Base-by-base conservation (phyloP, 1,140 invertebrate genomes). In the Hylyphantes graminicola region DNA sequence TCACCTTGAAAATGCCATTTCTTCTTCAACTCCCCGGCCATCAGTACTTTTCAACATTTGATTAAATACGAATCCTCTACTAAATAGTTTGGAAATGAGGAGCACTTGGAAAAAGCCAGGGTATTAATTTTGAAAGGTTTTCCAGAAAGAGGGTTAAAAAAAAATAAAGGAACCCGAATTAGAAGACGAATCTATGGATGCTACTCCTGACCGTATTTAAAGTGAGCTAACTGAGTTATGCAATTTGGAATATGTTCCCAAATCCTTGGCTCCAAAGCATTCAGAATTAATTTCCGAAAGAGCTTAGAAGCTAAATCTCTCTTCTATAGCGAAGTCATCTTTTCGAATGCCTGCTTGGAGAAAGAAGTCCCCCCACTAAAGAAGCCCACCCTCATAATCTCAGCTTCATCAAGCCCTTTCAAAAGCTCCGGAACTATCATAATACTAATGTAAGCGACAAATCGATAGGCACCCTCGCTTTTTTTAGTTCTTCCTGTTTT, bases 371-470 rank as follows among this genome's bases (percentile, higher is more conserved):
- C 35, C 35, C 35, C 35, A 35, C 54, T 67, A 77, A 85, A 85
- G 74, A 85, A 85, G 74, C 82, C 53, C 73, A 61, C 77, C 74
- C 82, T 83, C 80, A 77, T 76, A 85, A 85, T 85, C 82, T 85
- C 72, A 72, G 74, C 82, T 85, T 85, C 82, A 85, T 85, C 82
- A 77, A 85, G 82, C 82, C 74, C 57, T 85, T 85, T 85, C 82
- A 85, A 85, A 85, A 85, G 82, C 73, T 76, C 82, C 82, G 82
- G 82, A 85, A 85, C 82, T 85, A 85, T 85, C 82, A 85, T 85
- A 85, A 85, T 85, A 85, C 82, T 77, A 85, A 85, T 85, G 82
- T 85, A 85, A 85, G 82, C 77, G 82, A 85, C 82, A 85, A 85
- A 85, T 85, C 82, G 82, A 85, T 85, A 65, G 72, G 77, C 73